phyloP scores from a whole-genome alignment of 2,888 invertebrate species.

The Matsumyia berberina region DNA sequence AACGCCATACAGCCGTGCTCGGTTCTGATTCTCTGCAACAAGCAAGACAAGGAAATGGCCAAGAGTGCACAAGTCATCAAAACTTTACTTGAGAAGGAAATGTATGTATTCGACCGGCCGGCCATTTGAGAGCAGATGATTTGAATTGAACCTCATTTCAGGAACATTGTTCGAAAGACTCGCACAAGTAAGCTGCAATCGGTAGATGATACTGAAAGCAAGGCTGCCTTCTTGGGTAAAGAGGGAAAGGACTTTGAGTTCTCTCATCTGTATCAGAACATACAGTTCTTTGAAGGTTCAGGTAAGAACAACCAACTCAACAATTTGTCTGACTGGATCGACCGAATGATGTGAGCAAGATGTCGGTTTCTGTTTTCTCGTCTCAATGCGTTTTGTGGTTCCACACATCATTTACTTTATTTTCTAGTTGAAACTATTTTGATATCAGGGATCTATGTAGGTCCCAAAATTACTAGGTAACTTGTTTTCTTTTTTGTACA shows the following conservation, averaged over 20 bases:
- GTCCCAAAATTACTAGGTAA: constrained; percentile 12
- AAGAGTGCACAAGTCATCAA: constrained; percentile 93
- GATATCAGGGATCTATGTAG: constrained; percentile 30
- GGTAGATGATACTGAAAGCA: constrained; percentile 88
- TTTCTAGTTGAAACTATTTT: constrained; percentile 29
- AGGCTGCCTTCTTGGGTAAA: constrained; percentile 89
- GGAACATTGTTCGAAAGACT: constrained; percentile 93
- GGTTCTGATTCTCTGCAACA: constrained; percentile 94
- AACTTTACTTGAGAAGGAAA: constrained; percentile 93
- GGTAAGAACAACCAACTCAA: constrained; percentile 88
- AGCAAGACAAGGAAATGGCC: constrained; percentile 95
- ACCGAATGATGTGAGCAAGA: constrained; percentile 84
- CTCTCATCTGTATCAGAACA: constrained; percentile 88
- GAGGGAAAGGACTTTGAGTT: constrained; percentile 93
- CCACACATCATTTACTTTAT: constrained; percentile 17
- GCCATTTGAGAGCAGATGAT: not conserved
- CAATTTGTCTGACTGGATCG: constrained; percentile 90
- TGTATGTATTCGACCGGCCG: constrained; percentile 87
- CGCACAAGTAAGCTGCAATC: constrained; percentile 92
- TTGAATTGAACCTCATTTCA: constrained; percentile 81
- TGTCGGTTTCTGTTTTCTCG: not conserved
- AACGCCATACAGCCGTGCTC: constrained; percentile 85
- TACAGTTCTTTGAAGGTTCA: constrained; percentile 89
- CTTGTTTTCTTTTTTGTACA: constrained; percentile 28
- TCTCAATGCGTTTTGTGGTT: constrained; percentile 17